These are phyloP conservation scores for Cataglyphis cursor DNA, from an alignment of 2,888 invertebrate species.

Conservation along the genomic window DNA sequence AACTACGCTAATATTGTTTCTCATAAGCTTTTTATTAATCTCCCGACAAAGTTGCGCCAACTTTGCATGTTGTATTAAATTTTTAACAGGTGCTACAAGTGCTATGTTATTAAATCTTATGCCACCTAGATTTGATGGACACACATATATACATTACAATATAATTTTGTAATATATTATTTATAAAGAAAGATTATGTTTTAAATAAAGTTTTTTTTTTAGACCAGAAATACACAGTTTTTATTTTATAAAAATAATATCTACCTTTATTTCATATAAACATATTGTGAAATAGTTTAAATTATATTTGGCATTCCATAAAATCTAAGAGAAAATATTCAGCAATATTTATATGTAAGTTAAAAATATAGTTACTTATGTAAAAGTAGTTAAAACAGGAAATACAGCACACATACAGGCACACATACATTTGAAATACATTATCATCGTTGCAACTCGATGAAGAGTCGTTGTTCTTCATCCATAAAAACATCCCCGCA, in stretches of 20 bases:
- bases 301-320: background rate
- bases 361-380: constrained; percentile 13
- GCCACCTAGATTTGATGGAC: background rate
- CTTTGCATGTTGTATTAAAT: constrained; percentile 10
- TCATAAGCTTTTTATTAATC: constrained; percentile 45
- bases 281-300: background rate
- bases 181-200: background rate
- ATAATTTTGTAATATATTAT: background rate
- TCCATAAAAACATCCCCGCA: constrained; percentile 29
- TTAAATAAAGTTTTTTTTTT: background rate
- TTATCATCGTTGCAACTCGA: constrained; percentile 39
- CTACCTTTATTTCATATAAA: background rate
- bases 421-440: background rate
- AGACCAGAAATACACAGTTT: background rate
- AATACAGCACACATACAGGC: background rate
- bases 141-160: background rate
- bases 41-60: constrained; percentile 6
- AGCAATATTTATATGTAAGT: background rate
- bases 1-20: constrained; percentile 36
- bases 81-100: constrained; percentile 11
- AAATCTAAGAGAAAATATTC: constrained; percentile 12
- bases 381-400: background rate
- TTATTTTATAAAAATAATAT: background rate
- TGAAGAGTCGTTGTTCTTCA: constrained; percentile 64
- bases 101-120: background rate